Evolutionary conservation across 1,140 invertebrate species (phyloP).

Genomic region (Drosophila novamexicana): DNA sequence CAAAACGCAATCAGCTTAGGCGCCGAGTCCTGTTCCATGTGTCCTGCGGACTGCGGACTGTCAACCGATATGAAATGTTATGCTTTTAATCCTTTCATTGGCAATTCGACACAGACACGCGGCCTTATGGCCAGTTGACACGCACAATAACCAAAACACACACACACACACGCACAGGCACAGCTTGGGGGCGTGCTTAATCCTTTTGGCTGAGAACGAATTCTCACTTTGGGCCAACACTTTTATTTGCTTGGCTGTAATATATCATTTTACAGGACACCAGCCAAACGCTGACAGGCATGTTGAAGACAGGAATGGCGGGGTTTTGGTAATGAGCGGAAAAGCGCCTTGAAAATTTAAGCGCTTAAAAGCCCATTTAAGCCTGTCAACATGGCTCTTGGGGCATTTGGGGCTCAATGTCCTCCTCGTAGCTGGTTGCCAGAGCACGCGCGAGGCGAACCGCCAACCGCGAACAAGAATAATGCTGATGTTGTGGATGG

Average conservation of each 20-base stretch:
- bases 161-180: slow-evolving; percentile 1
- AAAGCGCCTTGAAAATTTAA: slow-evolving; percentile 55
- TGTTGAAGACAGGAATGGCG: background rate
- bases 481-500: slow-evolving; percentile 8
- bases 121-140: slow-evolving; percentile 47
- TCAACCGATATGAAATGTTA: slow-evolving; percentile 66
- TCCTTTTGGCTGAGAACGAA: slow-evolving; percentile 51
- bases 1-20: slow-evolving; percentile 70
- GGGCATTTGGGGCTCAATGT: slow-evolving; percentile 11
- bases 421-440: slow-evolving; percentile 20
- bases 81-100: slow-evolving; percentile 74
- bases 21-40: background rate
- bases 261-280: slow-evolving; percentile 41
- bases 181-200: slow-evolving; percentile 18
- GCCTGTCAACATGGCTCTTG: slow-evolving; percentile 52
- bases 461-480: slow-evolving; percentile 27
- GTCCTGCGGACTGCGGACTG: slow-evolving; percentile 24
- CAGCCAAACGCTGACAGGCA: slow-evolving; percentile 18
- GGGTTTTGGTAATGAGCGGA: slow-evolving; percentile 39
- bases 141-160: slow-evolving; percentile 17
- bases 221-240: slow-evolving; percentile 64
- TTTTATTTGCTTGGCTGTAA: slow-evolving; percentile 48
- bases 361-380: slow-evolving; percentile 54
- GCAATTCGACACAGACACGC: slow-evolving; percentile 44
- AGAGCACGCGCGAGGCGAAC: slow-evolving; percentile 35